Conservation (phyloP, 2,113 vertebrate species). For the Xiphophorus hellerii region DNA sequence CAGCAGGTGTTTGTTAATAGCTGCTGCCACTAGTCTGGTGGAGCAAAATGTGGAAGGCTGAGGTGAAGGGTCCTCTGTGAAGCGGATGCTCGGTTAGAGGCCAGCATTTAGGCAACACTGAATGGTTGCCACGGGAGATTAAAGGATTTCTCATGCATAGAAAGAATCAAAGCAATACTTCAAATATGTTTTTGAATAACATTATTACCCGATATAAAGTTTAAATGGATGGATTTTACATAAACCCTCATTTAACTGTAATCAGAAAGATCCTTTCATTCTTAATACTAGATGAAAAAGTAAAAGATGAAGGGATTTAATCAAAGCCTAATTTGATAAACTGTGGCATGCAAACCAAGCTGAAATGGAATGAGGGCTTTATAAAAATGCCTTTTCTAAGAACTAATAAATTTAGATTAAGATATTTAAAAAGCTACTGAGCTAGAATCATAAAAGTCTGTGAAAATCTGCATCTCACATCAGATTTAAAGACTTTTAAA, state of each 20-base stretch:
- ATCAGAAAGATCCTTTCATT: slow-evolving; percentile 19
- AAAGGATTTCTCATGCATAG: too few species aligned
- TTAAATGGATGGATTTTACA: too few species aligned
- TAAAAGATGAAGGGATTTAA: slow-evolving; percentile 6
- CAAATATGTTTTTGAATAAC: too few species aligned
- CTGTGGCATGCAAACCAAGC: slow-evolving; percentile 4
- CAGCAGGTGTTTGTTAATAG: too few species aligned
- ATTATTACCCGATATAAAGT: too few species aligned
- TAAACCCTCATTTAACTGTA: slow-evolving; percentile 16
- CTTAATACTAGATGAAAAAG: slow-evolving; percentile 14
- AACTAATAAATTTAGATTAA: slow-evolving; percentile 38
- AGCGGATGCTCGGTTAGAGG: too few species aligned
- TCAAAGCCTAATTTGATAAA: background rate
- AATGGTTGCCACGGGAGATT: too few species aligned
- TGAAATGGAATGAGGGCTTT: slow-evolving; percentile 16
- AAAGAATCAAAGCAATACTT: too few species aligned
- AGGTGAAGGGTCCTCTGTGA: too few species aligned
- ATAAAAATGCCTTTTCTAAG: slow-evolving; percentile 32
- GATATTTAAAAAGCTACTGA: slow-evolving; percentile 10
- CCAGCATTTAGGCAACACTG: too few species aligned
- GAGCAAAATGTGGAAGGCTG: too few species aligned
- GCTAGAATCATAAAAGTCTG: slow-evolving; percentile 4
- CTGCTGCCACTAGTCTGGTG: too few species aligned
- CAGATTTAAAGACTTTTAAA: slow-evolving; percentile 25
- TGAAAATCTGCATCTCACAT: slow-evolving; percentile 12